Base-by-base conservation (phyloP, 2,888 invertebrate species). In the Zhuqinia jingwanae region DNA sequence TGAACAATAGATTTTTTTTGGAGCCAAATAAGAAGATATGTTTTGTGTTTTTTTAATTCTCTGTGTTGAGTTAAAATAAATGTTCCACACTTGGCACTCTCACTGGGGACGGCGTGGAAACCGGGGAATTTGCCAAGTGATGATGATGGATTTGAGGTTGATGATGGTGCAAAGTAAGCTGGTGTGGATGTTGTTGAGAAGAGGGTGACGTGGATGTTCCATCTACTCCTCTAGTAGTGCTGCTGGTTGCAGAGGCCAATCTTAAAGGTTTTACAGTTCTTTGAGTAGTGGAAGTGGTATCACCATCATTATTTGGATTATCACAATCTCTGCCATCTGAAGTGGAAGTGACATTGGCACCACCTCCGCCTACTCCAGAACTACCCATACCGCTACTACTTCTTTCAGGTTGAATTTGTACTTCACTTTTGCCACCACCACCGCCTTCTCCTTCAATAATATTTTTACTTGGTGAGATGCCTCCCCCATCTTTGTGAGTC, bases 71-170 rank as follows among this genome's bases (percentile, higher is more conserved):
- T 77, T 53, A 84, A 76, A 84, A 84, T 47, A 84, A 76, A 68
- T 84, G 84, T 45, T 84, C 84, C 25, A 70, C 84, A 70, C 85
- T 85, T n/a, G 85, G 78, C 53, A 78, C 70, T 78, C 78, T 65
- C 11, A 85, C 85, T 0, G 85, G 83, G 15, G 77, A 77, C 13
- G 83, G 85, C 30, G 85, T 85, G 2, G 85, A 78, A 13, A 78
- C 85, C 1, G 85, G 85, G 10, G 85, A 78, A 2, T 78, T 70
- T 11, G 42, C 78, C 5, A 85, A 50, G 56, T 85, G 85, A 78
- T 85, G 85, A 70, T 85, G 85, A 85, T 85, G 85, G 25, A 85
- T 85, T 70, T 85, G 85, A n/a, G 85, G 85, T 15, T 85, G 85
- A n/a, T 70, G 30, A 17, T 60, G 85, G 6, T 60, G 73, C n/a